These are phyloP conservation scores for Zaprionus obscuricornis DNA, from an alignment of 2,888 invertebrate genomes.

Conservation along the genomic window DNA sequence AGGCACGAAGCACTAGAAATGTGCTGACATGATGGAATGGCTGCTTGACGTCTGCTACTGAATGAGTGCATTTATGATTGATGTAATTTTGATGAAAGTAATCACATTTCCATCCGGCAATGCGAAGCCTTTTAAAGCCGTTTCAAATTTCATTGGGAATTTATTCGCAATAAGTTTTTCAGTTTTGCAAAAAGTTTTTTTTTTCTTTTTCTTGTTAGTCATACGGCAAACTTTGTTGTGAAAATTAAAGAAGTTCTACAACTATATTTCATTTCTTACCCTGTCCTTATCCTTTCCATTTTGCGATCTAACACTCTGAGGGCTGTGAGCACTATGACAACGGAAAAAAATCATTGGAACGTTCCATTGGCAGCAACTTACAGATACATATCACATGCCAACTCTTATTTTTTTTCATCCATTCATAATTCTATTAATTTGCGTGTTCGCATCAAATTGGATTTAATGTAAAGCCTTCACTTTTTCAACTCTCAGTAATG, in stretches of 20 bases:
- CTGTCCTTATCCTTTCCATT: slow-evolving; percentile 4
- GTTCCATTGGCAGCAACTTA: slow-evolving; percentile 50
- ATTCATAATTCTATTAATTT: slow-evolving; percentile 71
- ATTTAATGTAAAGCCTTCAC: slow-evolving; percentile 45
- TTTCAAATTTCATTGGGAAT: slow-evolving; percentile 69
- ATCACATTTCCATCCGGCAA: slow-evolving; percentile 47
- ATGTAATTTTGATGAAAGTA: slow-evolving; percentile 75
- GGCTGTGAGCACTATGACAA: slow-evolving; percentile 42
- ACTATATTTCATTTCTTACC: slow-evolving; percentile 52
- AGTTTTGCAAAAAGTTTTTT: slow-evolving; percentile 50
- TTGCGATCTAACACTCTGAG: neutral
- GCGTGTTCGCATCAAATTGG: slow-evolving; percentile 56
- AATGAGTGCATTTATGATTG: slow-evolving; percentile 77
- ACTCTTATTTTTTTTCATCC: slow-evolving; percentile 38
- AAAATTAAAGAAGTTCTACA: slow-evolving; percentile 75
- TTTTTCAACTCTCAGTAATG: slow-evolving; percentile 18
- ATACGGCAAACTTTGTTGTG: slow-evolving; percentile 60
- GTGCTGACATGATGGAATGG: slow-evolving; percentile 60
- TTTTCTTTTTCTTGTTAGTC: slow-evolving; percentile 54
- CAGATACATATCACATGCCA: slow-evolving; percentile 57
- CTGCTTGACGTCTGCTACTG: slow-evolving; percentile 37
- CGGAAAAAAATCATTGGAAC: slow-evolving; percentile 44
- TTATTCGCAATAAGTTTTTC: slow-evolving; percentile 36
- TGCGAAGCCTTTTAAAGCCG: slow-evolving; percentile 58
- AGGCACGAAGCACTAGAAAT: slow-evolving; percentile 63